Percentiles rank a stretch among this genome's conserved stretches.
Conservation (phyloP, 2,797 vertebrate genomes). For the Dromococcyx pavoninus region DNA sequence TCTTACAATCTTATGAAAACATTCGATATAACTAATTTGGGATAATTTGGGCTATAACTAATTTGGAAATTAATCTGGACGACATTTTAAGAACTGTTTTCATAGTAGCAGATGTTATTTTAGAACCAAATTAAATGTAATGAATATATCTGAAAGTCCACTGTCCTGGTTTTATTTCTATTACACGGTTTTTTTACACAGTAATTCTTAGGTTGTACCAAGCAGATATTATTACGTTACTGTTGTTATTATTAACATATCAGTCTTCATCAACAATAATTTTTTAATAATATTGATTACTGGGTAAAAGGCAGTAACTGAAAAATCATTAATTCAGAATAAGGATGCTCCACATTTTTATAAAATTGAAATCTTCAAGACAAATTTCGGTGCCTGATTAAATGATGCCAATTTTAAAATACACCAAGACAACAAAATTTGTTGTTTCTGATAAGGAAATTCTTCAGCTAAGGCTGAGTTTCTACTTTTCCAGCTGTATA, state of each 20-base stretch:
- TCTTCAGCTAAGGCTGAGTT: neutral
- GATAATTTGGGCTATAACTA: neutral
- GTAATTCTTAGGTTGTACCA: neutral
- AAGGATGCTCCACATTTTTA: neutral
- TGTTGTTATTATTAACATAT: neutral
- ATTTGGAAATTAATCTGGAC: neutral
- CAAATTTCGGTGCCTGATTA: neutral
- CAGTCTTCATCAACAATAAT: neutral
- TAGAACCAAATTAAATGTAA: neutral
- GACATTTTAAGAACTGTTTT: neutral
- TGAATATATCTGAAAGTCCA: neutral
- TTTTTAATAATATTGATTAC: neutral
- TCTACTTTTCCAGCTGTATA: neutral
- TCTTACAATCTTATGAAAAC: neutral
- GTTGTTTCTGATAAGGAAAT: neutral
- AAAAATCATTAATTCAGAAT: neutral
- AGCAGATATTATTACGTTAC: neutral
- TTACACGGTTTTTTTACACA: neutral
- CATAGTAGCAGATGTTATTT: neutral
- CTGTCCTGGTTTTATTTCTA: neutral
- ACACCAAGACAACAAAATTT: neutral
- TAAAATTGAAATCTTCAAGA: neutral
- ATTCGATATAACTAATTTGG: neutral
- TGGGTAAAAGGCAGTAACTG: neutral
- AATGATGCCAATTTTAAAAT: neutral